phyloP scores from a whole-genome alignment of 2,797 vertebrate genomes.

The Mus spretus region DNA sequence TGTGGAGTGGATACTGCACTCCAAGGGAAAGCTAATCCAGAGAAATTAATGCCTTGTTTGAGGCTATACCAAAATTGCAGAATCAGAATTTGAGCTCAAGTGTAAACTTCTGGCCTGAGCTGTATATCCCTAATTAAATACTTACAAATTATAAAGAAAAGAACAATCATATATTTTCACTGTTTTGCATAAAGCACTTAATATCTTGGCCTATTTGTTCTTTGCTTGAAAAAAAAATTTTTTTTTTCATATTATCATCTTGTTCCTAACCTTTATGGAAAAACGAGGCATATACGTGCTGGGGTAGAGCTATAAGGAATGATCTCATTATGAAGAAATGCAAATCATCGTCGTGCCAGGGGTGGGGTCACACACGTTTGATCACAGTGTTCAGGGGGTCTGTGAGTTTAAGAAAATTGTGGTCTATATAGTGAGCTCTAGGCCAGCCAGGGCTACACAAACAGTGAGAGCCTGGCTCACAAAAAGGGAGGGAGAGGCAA shows the following conservation, averaged over 20 bases:
- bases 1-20: background rate
- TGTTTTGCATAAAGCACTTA: background rate
- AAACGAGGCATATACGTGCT: constrained; percentile 7
- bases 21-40: background rate
- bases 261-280: constrained; percentile 18
- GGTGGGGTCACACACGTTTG: background rate
- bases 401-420: background rate
- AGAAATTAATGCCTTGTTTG: background rate
- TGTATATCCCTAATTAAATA: constrained; percentile 57
- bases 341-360: background rate
- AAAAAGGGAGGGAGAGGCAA: background rate
- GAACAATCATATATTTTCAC: background rate
- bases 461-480: background rate
- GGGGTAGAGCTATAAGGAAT: constrained; percentile 39
- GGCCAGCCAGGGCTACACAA: background rate
- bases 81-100: constrained; percentile 48
- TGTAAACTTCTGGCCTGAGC: background rate
- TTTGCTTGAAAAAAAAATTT: constrained; percentile 2
- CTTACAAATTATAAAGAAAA: background rate
- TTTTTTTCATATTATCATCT: constrained; percentile 25
- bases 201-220: background rate
- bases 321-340: background rate
- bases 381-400: background rate
- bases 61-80: background rate
- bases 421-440: background rate